Conservation (phyloP, 2,113 vertebrate genomes). For the Crotalus tigris region DNA sequence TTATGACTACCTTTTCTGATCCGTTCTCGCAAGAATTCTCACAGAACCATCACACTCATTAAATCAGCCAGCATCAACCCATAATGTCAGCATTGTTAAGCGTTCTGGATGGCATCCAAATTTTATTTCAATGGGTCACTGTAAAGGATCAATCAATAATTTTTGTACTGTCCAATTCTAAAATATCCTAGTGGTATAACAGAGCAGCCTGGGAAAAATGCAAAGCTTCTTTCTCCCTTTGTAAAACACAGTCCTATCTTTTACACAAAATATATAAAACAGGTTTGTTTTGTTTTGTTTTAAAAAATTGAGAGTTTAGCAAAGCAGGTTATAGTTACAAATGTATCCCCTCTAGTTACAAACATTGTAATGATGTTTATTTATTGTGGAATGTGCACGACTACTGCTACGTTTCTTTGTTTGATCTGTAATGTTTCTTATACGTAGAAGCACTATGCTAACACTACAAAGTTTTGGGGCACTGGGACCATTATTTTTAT, state of each 20-base stretch:
- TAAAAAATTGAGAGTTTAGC: background rate
- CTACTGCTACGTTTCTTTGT: too few relatives aligned
- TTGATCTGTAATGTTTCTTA: background rate
- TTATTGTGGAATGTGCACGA: background rate
- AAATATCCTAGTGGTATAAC: conserved; percentile 71
- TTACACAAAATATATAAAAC: conserved; percentile 57
- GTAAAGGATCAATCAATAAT: conserved; percentile 90
- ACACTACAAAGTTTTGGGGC: background rate
- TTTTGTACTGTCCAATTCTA: conserved; percentile 80
- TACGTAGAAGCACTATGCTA: background rate
- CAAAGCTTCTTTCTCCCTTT: conserved; percentile 52
- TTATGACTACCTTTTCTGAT: background rate
- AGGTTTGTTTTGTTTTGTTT: background rate
- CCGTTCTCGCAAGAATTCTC: conserved; percentile 25
- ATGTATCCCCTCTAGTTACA: background rate
- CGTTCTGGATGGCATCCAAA: conserved; percentile 71
- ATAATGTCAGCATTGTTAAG: conserved; percentile 64
- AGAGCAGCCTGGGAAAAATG: conserved; percentile 64
- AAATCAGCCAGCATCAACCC: conserved; percentile 61
- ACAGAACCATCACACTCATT: conserved; percentile 62
- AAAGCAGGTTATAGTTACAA: background rate
- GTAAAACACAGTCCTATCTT: conserved; percentile 40
- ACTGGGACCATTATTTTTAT: background rate
- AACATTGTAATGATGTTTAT: background rate
- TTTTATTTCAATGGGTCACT: conserved; percentile 80